Conservation (phyloP, 2,888 invertebrate species). For the Latrodectus elegans region DNA sequence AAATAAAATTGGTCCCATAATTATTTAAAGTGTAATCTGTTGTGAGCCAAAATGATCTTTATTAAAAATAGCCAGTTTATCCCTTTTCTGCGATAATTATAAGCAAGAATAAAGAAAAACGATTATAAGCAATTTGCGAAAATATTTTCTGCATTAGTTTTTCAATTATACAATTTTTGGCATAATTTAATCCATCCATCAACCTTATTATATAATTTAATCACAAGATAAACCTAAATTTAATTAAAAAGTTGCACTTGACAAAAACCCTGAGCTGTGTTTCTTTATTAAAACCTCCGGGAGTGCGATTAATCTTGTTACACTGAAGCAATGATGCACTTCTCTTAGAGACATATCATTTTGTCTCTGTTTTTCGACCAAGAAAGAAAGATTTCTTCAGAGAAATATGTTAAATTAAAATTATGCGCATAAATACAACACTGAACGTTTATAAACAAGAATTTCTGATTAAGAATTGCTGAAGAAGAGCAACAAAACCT, state of each 20-base stretch:
- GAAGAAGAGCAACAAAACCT: no score
- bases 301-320: constrained; percentile 47
- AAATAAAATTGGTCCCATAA: no score
- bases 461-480: constrained; percentile 14
- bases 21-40: no score
- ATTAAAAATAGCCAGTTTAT: no score
- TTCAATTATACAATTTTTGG: no score
- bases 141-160: no score
- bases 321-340: neutral
- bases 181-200: constrained; percentile 51
- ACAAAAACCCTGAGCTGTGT: constrained; percentile 33
- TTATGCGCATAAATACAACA: constrained; percentile 3
- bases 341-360: neutral
- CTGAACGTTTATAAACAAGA: constrained; percentile 22
- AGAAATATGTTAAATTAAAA: constrained; percentile 16
- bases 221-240: constrained; percentile 41
- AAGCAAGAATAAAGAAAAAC: no score
- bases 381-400: constrained; percentile 21
- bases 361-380: constrained; percentile 28
- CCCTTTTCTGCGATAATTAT: no score
- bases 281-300: constrained; percentile 35
- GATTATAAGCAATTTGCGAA: no score
- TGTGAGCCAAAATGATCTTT: no score
- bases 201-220: constrained; percentile 43
- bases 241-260: constrained; percentile 50